Base-by-base conservation (phyloP, 2,888 invertebrate species). In the Diploptera punctata region DNA sequence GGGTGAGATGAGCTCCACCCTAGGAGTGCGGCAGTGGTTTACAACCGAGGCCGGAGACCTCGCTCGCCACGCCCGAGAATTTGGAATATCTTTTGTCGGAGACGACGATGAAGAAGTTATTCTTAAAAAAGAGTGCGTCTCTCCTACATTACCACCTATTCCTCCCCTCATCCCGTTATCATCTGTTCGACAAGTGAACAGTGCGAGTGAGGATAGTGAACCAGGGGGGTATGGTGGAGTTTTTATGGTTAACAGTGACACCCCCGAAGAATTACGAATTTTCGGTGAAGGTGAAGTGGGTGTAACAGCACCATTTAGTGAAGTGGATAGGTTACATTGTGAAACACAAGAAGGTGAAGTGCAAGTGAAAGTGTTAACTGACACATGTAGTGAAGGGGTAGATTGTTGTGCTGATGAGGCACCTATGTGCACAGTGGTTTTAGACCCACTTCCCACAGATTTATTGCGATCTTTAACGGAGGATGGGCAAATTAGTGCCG, bases 401-500 rank as follows among this genome's bases (percentile, higher is more conserved):
- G 54, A 31, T 24, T 61, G 65, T 7, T 79, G 77, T 81, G 80
- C 79, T 76, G 74, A 73, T 74, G 77, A 75, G 78, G 77, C 74
- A 73, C 24, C 60, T 19, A 44, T 43, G 57, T 76, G 77, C 52
- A 71, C 75, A 10, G 76, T 77, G 52, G 73, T 77, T 72, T 68
- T 77, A 9, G 76, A 75, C 43, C 76, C 75, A 44, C 67, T 76
- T 43, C 76, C 76, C 43, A 52, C 49, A 31, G 74, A 60, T 9
- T 67, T 77, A 49, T 71, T 77, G 33, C 74, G 71, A 13, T 75
- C 76, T 10, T 73, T 77, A 18, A 72, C 68, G n/a, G 62, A 73
- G 38, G 71, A 73, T 19, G 74, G 75, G 44, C 61, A 72, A 24
- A 54, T 60, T 44, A 68, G 54, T 21, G 68, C 68, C 19, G 60